Percentiles rank a stretch among this genome's conserved stretches.
phyloP scores from a whole-genome alignment of 2,113 vertebrate genomes.

The Bufo bufo region DNA sequence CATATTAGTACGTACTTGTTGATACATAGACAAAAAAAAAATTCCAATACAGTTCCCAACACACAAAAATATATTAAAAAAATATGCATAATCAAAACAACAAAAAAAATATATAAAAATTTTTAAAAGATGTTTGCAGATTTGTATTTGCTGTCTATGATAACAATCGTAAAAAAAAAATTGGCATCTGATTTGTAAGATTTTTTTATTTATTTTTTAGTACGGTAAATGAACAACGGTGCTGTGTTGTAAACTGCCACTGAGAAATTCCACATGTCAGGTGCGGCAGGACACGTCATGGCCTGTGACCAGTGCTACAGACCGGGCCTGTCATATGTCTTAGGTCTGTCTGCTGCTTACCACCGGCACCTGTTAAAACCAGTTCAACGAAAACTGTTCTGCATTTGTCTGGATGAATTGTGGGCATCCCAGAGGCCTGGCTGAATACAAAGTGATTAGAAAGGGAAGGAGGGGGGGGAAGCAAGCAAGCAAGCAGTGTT shows the following conservation, averaged over 20 bases:
- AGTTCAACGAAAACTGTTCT: conserved; percentile 76
- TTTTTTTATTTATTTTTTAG: too few species aligned
- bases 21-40: too few species aligned
- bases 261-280: not conserved
- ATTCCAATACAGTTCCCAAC: too few species aligned
- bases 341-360: conserved; percentile 66
- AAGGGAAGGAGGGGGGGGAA: not conserved
- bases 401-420: conserved; percentile 76
- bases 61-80: too few species aligned
- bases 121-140: too few species aligned
- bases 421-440: conserved; percentile 73
- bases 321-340: conserved; percentile 68
- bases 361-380: conserved; percentile 76
- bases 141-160: too few species aligned
- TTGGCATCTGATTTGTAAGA: too few species aligned
- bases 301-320: conserved; percentile 60
- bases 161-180: too few species aligned
- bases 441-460: conserved; percentile 74
- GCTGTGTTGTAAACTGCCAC: not conserved
- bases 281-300: conserved; percentile 61
- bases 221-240: not conserved
- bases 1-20: too few species aligned
- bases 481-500: conserved; percentile 67
- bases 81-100: too few species aligned
- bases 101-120: too few species aligned